Evolutionary conservation across 92 coral and sea anemone species (phyloP).

Genomic region (Metridium senile): DNA sequence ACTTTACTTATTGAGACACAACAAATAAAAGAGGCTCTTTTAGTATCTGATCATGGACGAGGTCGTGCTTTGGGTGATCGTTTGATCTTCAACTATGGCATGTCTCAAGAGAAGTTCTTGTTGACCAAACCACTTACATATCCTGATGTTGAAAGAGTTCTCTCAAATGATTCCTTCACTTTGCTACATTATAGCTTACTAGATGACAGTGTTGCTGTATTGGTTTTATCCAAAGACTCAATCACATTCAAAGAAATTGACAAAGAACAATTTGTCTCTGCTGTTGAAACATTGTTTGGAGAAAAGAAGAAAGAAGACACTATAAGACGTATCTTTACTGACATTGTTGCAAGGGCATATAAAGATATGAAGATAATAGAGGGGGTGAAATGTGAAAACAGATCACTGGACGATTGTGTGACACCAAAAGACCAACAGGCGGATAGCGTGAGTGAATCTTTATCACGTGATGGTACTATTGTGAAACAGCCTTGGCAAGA

Average conservation of each 20-base stretch:
- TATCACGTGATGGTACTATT: background rate
- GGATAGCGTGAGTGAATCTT: too few species aligned
- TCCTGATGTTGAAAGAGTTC: slow-evolving; percentile 5
- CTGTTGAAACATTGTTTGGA: background rate
- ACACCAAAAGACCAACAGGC: background rate
- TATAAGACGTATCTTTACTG: background rate
- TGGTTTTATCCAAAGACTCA: slow-evolving; percentile 1
- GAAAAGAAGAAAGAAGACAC: background rate
- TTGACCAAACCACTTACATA: background rate
- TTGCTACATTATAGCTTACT: background rate
- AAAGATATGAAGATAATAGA: background rate
- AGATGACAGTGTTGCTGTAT: background rate
- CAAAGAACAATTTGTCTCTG: background rate
- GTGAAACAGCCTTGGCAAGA: background rate
- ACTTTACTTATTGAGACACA: slow-evolving; percentile 8
- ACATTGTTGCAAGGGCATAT: background rate
- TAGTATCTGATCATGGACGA: slow-evolving; percentile 43
- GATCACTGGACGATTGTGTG: background rate
- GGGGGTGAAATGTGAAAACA: background rate
- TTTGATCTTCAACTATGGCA: slow-evolving; percentile 2
- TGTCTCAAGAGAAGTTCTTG: background rate
- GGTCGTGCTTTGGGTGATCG: slow-evolving; percentile 36
- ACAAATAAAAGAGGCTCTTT: slow-evolving; percentile 29
- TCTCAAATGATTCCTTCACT: background rate
- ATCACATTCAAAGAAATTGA: background rate